Conservation (phyloP, 2,113 vertebrate genomes). For the Eulemur rufifrons region DNA sequence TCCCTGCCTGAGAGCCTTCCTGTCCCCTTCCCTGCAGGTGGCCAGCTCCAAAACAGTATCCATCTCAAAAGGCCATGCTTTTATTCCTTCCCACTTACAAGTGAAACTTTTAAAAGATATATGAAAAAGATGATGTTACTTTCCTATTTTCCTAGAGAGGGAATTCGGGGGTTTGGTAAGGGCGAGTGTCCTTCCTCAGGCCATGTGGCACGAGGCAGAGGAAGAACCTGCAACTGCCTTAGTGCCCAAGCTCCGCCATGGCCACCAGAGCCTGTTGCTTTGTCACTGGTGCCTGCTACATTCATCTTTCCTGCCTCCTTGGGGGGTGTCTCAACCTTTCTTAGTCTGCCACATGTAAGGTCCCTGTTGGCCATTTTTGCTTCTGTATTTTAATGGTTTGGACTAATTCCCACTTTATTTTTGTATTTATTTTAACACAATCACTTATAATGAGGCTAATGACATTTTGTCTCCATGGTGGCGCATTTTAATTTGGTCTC, state of each 20-base stretch:
- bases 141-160: background rate
- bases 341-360: conserved; percentile 21
- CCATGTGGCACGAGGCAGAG: fast-evolving
- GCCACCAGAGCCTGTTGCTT: background rate
- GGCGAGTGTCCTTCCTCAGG: background rate
- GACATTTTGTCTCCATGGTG: conserved; percentile 84
- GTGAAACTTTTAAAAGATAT: background rate
- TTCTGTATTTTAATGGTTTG: conserved; percentile 71
- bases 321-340: background rate
- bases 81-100: background rate
- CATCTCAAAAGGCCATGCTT: background rate
- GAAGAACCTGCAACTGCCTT: fast-evolving
- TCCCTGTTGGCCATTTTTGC: background rate
- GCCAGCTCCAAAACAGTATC: background rate
- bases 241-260: fast-evolving
- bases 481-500: conserved; percentile 84
- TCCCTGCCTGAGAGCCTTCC: background rate
- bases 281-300: fast-evolving
- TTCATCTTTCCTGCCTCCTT: background rate
- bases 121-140: background rate
- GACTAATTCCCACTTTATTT: conserved; percentile 81
- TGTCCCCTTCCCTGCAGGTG: background rate
- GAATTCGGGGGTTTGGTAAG: background rate
- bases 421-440: conserved; percentile 82
- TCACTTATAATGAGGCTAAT: conserved; percentile 86